Evolutionary conservation across 2,888 invertebrate genomes (phyloP).

Genomic region (Drosophila kuntzei): DNA sequence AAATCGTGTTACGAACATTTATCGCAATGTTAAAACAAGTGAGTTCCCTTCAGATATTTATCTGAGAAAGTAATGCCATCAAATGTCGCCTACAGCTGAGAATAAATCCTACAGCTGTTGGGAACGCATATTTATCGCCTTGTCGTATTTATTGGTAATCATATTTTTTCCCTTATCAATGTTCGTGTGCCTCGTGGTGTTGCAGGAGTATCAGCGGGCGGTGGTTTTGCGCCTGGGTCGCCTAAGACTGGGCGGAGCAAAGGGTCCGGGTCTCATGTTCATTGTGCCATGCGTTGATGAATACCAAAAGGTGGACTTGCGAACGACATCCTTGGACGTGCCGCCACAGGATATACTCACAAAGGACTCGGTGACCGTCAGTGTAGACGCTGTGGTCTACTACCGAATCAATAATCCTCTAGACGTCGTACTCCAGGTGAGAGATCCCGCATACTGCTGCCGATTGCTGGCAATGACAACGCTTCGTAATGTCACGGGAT

Average conservation of each 20-base stretch:
- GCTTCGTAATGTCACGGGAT: slow-evolving; percentile 94
- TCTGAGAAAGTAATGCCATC: neutral
- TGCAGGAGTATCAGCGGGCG: slow-evolving; percentile 88
- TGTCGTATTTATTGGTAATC: slow-evolving; percentile 68
- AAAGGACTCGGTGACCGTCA: slow-evolving; percentile 96
- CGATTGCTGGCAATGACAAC: slow-evolving; percentile 92
- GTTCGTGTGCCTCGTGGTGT: slow-evolving; percentile 83
- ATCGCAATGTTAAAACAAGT: slow-evolving; percentile 60
- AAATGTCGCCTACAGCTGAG: slow-evolving; percentile 44
- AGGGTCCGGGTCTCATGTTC: slow-evolving; percentile 88
- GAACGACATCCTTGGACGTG: slow-evolving; percentile 88
- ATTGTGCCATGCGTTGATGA: slow-evolving; percentile 88
- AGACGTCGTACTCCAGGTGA: slow-evolving; percentile 90
- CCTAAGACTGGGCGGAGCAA: slow-evolving; percentile 85
- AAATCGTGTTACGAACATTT: neutral
- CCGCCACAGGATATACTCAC: slow-evolving; percentile 90
- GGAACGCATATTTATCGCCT: slow-evolving; percentile 59
- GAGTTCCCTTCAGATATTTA: neutral
- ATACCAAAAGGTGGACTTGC: slow-evolving; percentile 87
- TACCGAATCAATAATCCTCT: slow-evolving; percentile 91
- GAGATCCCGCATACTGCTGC: slow-evolving; percentile 88
- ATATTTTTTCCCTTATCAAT: slow-evolving; percentile 78
- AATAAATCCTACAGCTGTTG: slow-evolving; percentile 9
- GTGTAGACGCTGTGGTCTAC: slow-evolving; percentile 95
- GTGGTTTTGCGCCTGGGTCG: slow-evolving; percentile 88